phyloP scores from a whole-genome alignment of 2,888 invertebrate species.

The Protodeltote pygarga region DNA sequence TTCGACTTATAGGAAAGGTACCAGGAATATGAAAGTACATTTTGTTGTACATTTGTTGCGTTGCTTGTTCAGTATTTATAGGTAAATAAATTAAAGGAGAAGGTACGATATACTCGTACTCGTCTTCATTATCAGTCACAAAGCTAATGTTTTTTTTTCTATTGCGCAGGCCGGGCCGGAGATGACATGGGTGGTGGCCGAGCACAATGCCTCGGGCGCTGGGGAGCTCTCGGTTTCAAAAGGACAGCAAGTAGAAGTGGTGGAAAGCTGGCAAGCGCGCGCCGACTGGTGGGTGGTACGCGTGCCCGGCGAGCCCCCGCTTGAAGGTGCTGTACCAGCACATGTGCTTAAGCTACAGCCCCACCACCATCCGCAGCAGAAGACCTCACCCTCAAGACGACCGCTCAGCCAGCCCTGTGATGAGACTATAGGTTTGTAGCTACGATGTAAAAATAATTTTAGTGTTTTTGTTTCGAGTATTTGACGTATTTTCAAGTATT shows the following conservation, averaged over 20 bases:
- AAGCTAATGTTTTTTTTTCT: too few species aligned
- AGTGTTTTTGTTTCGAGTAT: not conserved
- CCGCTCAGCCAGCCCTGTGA: slow-evolving; percentile 78
- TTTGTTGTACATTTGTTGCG: too few species aligned
- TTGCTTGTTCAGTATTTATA: too few species aligned
- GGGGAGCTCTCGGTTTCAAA: slow-evolving; percentile 94
- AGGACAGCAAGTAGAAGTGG: slow-evolving; percentile 97
- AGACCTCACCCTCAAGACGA: slow-evolving; percentile 78
- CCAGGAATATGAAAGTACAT: too few species aligned
- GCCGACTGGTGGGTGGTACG: slow-evolving; percentile 91
- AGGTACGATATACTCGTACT: too few species aligned
- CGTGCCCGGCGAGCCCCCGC: slow-evolving; percentile 87
- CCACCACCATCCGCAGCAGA: slow-evolving; percentile 64
- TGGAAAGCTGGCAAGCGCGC: slow-evolving; percentile 91
- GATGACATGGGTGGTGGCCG: slow-evolving; percentile 96
- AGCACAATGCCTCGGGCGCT: slow-evolving; percentile 92
- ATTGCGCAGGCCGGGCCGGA: slow-evolving; percentile 92
- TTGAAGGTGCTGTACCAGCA: slow-evolving; percentile 93
- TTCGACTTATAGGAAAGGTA: too few species aligned
- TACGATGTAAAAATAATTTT: not conserved
- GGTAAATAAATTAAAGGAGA: too few species aligned
- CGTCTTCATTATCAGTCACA: too few species aligned
- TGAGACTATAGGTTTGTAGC: slow-evolving; percentile 82
- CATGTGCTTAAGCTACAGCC: slow-evolving; percentile 88
- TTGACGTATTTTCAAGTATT: not conserved